Evolutionary conservation across 92 coral and sea anemone genomes (phyloP), one percentile per base, ranked within the genome.

Genomic region (Zoanthus solanderi): DNA sequence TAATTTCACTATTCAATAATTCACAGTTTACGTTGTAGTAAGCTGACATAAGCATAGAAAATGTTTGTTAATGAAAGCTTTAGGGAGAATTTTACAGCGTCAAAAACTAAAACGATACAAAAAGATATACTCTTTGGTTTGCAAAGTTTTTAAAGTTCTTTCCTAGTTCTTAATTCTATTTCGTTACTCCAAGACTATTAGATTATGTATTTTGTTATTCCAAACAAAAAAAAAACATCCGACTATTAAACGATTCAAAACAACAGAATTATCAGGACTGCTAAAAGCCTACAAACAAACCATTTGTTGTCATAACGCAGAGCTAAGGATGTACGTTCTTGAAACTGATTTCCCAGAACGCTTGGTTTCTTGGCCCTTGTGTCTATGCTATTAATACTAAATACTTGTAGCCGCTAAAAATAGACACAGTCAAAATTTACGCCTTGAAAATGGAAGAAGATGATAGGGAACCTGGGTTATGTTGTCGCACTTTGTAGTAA

Each of bases 11-110:
- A 57, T 65, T 81, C 61, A 81, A 81, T 81, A 81, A 81, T 81
- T 81, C 52, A 81, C 85, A 75, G 30, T 75, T 47, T 18, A 30
- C 85, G 85, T 81, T 81, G 13, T 66, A 81, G 85, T 66, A 30
- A 67, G 47, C 63, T 81, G 85, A 81, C 85, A 81, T 81, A 81
- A 81, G 85, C 85, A 81, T 81, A 81, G 45, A 47, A 29, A 46
- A 81, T 81, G 47, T 81, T 81, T 46, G 67, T 14, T 12, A 42
- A 29, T 5, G 6, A 65, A 67, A 42, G 7, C 45, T 48, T 16
- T 45, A 81, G 71, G 46, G 23, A 32, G 18, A 1, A 18, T 45
- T 67, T 18, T n/a, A 81, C 15, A 7, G 2, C n/a, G 28, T 31
- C 53, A 17, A 13, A 60, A 8, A 5, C 46, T 63, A 80, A 66